Evolutionary conservation across 2,797 vertebrate species (phyloP), one percentile per base, ranked within the genome.

Genomic region (Gymnopithys bicolor): DNA sequence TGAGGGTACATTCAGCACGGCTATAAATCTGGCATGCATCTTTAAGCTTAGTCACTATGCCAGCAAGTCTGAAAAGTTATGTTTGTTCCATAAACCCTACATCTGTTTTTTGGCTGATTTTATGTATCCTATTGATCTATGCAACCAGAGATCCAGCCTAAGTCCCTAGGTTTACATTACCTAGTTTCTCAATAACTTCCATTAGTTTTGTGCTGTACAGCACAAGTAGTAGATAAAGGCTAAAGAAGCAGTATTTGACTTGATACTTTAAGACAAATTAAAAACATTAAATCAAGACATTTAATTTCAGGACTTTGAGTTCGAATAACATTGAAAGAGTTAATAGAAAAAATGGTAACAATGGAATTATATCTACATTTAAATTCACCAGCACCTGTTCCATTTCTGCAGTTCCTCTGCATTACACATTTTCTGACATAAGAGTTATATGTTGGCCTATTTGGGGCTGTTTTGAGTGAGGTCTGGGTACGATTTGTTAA

Each of bases 401-500:
- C 55, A 14, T 37, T 94, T 71, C 69, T 75, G 46, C 60, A 66
- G 16, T 66, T 87, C 27, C 46, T 70, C 77, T 76, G 19, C 32
- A 19, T 64, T 62, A 37, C 16, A 52, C 1, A 15, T 70, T 93
- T 92, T 53, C 56, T 92, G 22, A 33, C 43, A 33, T 62, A 71
- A 56, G 77, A 66, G 37, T 46, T 87, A 16, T 45, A 63, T 27
- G 14, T 74, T 86, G 82, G 30, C 39, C 89, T 94, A 79, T 94
- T 69, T 35, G 8, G 15, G 27, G 19, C n/a, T 92, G 45, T 78
- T 94, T 86, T 63, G 22, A 75, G 39, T 53, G 68, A 96, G 87
- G 41, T 30, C n/a, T 14, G 5, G 41, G 59, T 88, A 83, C 70
- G 84, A 93, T 95, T 95, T 95, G 18, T 79, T 86, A 93, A 91